Conservation (phyloP, 2,888 invertebrate genomes). For the Diabrotica balteata region DNA sequence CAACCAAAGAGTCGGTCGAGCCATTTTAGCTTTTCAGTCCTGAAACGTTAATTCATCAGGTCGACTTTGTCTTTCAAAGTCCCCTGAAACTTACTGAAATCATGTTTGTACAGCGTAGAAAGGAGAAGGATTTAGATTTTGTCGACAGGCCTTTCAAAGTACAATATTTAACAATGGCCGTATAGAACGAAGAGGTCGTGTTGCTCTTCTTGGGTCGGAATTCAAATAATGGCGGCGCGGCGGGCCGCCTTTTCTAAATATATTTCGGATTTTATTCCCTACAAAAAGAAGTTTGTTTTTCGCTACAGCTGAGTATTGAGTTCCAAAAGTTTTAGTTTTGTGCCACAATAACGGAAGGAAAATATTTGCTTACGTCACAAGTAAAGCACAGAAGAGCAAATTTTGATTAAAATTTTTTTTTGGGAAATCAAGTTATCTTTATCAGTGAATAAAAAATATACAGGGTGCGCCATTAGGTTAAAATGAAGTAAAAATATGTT, state of each 20-base stretch:
- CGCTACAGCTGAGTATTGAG: too few relatives aligned
- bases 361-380: too few relatives aligned
- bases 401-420: too few relatives aligned
- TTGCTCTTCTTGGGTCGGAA: slow-evolving; percentile 12
- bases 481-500: too few relatives aligned
- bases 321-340: too few relatives aligned
- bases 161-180: slow-evolving; percentile 30
- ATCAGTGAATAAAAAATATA: too few relatives aligned
- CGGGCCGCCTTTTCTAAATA: slow-evolving; percentile 7
- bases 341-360: too few relatives aligned
- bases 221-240: slow-evolving; percentile 15
- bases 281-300: too few relatives aligned
- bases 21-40: slow-evolving; percentile 14
- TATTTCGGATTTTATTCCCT: slow-evolving; percentile 5
- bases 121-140: slow-evolving; percentile 17
- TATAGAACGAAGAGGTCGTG: slow-evolving; percentile 5
- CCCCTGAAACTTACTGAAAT: slow-evolving; percentile 17
- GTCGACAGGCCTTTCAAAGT: slow-evolving; percentile 23
- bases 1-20: slow-evolving; percentile 6
- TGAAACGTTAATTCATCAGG: slow-evolving; percentile 21
- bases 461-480: too few relatives aligned
- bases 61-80: slow-evolving; percentile 24
- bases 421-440: too few relatives aligned
- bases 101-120: slow-evolving; percentile 22
- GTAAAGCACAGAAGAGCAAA: too few relatives aligned